Base-by-base conservation (phyloP, 2,113 vertebrate species). In the Oophaga pumilio region DNA sequence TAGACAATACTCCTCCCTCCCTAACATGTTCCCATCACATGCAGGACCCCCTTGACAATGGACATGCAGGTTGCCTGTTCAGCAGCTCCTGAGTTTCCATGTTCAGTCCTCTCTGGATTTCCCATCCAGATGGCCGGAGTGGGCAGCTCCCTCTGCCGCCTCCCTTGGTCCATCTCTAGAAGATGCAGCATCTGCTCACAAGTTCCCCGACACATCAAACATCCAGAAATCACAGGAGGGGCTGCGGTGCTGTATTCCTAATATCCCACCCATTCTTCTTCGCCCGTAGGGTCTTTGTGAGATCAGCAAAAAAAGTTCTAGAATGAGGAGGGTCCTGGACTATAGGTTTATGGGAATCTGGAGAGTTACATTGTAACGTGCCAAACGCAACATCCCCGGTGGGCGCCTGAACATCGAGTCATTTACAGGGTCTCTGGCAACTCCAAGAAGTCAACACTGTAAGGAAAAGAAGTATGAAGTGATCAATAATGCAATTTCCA, bases 161-260 rank as follows among this genome's bases (percentile, higher is more conserved):
- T 76, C 80, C 69, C 24, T 77, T 9, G 56, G 86, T 66, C 86
- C 86, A 88, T 83, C 69, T 76, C 49, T n/a, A 60, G 59, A 83
- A 64, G 86, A 88, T 62, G 14, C 22, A 83, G 71, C 86, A 88
- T 83, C 86, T 88, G 86, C 50, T 88, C 49, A 43, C 52, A 83
- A 76, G 69, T 83, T 83, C 86, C 86, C n/a, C 68, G 86, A 83
- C 53, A 83, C 43, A 76, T 88, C 80, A 88, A 88, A 83, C 80
- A 83, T 82, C 49, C 33, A 62, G 57, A 76, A 88, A 87, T 56
- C 80, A 76, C 57, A 24, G 80, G 59, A 83, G 79, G 56, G 18
- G 24, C 69, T 83, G 80, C 53, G 76, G 12, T 56, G 49, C 43
- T 57, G n/a, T 18, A 83, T 82, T 83, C 69, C 66, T 56, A 24